Conservation (phyloP, 2,113 vertebrate genomes). For the Isichthys henryi region DNA sequence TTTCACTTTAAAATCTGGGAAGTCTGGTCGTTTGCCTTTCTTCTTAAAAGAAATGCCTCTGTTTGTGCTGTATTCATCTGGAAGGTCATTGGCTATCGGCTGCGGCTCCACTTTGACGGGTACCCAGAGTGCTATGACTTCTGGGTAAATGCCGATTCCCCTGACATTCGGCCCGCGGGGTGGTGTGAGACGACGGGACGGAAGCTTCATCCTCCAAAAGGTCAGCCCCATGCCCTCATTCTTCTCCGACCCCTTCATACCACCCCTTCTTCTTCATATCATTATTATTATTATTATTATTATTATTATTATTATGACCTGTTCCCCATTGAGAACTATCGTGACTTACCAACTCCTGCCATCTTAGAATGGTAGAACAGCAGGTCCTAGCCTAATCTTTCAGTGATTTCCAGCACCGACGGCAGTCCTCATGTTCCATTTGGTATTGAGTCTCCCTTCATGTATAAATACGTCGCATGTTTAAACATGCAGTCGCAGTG, state of each 20-base stretch:
- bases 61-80: conserved; percentile 8
- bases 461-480: neutral
- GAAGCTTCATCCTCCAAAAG: conserved; percentile 65
- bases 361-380: neutral
- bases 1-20: neutral
- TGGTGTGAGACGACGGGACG: conserved; percentile 56
- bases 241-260: neutral
- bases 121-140: conserved; percentile 68
- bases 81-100: conserved; percentile 59
- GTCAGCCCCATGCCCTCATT: conserved; percentile 31
- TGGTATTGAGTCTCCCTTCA: neutral
- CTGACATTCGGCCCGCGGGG: conserved; percentile 49
- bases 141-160: conserved; percentile 63
- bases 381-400: neutral
- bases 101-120: conserved; percentile 63
- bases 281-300: neutral
- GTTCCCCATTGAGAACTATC: neutral
- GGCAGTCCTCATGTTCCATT: neutral
- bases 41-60: neutral
- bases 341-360: neutral
- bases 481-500: neutral
- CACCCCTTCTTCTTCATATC: neutral
- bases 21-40: neutral
- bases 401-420: neutral
- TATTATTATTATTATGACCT: neutral